phyloP scores from a whole-genome alignment of 23 tunicate genomes.

The Halocynthia aurantium region DNA sequence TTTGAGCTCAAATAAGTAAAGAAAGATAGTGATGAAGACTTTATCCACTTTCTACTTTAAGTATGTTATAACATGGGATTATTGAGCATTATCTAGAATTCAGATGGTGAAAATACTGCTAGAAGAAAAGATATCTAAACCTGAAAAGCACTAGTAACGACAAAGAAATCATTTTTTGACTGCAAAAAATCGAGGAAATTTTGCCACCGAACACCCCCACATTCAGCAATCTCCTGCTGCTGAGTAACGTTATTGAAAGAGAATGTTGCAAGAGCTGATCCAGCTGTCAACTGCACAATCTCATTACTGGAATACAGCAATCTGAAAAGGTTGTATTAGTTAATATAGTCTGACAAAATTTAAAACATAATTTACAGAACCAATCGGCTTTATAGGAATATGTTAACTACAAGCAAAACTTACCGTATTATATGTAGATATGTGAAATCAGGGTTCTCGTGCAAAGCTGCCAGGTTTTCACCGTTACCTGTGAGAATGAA shows the following conservation, averaged over 20 bases:
- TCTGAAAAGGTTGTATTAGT: constrained; percentile 18
- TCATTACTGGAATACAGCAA: constrained; percentile 63
- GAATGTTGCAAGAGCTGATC: constrained; percentile 75
- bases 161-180: constrained; percentile 32
- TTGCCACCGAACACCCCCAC: constrained; percentile 81
- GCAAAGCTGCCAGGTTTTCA: constrained; percentile 50
- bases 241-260: constrained; percentile 63
- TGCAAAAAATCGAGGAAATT: constrained; percentile 55
- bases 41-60: too few species aligned
- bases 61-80: too few species aligned
- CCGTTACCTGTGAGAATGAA: constrained; percentile 29
- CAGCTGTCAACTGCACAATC: constrained; percentile 49
- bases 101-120: neutral
- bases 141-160: constrained; percentile 72
- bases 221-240: constrained; percentile 76
- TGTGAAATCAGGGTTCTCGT: constrained; percentile 63
- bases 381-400: too few species aligned
- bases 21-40: too few species aligned
- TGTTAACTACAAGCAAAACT: neutral
- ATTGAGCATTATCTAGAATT: too few species aligned
- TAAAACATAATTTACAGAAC: too few species aligned
- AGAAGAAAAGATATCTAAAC: constrained; percentile 1
- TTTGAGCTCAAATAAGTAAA: too few species aligned
- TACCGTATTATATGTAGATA: constrained; percentile 75
- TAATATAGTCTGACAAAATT: neutral